Conservation (phyloP, 92 coral and sea anemone species). For the Phenganax subtilis region DNA sequence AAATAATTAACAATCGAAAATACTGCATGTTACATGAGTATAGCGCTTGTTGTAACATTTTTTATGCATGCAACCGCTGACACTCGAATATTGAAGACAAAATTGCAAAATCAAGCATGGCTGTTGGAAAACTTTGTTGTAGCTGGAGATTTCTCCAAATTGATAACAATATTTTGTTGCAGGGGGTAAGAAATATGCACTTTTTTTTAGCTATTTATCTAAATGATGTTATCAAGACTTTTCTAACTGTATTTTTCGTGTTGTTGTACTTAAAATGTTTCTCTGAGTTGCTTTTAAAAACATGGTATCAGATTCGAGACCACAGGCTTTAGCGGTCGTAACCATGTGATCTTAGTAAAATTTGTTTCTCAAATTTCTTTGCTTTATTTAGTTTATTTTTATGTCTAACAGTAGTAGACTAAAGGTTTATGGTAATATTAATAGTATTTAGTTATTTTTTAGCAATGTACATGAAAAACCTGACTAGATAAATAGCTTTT, state of each 20-base stretch:
- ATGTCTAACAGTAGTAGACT: background rate
- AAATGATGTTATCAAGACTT: background rate
- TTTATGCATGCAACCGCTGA: background rate
- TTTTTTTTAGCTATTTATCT: background rate
- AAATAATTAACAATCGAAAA: background rate
- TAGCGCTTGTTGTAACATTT: background rate
- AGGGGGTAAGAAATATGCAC: background rate
- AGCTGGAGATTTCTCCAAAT: background rate
- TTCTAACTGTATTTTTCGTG: background rate
- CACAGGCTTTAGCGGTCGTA: conserved; percentile 9
- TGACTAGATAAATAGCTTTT: background rate
- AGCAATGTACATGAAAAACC: background rate
- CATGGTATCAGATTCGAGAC: conserved; percentile 20
- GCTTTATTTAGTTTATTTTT: background rate
- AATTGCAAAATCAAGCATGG: background rate
- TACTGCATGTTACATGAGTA: background rate
- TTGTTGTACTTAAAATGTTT: background rate
- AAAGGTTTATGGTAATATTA: too few relatives aligned
- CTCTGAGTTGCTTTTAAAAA: background rate
- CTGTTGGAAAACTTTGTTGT: background rate
- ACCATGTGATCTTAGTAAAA: background rate
- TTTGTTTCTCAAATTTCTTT: background rate
- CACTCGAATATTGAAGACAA: background rate
- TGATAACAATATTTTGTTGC: background rate
- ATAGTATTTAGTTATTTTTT: background rate